Base-by-base conservation (phyloP, 2,797 vertebrate species). In the Eurystomus glaucurus region DNA sequence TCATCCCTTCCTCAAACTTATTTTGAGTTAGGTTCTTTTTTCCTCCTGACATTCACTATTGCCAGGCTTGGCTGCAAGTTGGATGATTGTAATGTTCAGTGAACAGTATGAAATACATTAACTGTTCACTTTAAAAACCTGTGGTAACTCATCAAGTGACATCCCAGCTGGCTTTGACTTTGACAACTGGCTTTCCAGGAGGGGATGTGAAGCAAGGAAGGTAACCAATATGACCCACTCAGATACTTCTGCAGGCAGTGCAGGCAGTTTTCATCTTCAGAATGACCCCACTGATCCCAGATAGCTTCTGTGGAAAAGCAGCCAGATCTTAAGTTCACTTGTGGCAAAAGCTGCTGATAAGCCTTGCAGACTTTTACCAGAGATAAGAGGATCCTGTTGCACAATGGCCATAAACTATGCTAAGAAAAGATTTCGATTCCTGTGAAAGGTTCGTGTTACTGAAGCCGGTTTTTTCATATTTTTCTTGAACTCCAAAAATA, bases 11-110 rank as follows among this genome's bases (percentile, higher is more conserved):
- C 78, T 92, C 69, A 69, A 90, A 84, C 65, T 88, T 88, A 75
- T 95, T 95, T 91, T 92, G 50, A 93, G 76, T 54, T 79, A 55
- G 54, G 79, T 91, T 74, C 71, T 91, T 69, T 71, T 90, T 76
- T 95, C 66, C 46, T 92, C 51, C 57, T 95, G 91, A 94, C 85
- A 81, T 79, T 85, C 72, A 58, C 51, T 65, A 18, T 81, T 88
- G 69, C 46, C 52, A 88, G 68, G 48, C 68, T 87, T 74, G 77
- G n/a, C 70, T 81, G 31, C 29, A 37, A 90, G 86, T 16, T 79
- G 68, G 64, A 70, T 83, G 57, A 71, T 29, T 80, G 68, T 45
- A 43, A 41, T 33, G 29, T 35, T 92, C 78, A 39, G 23, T 75
- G 62, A 9, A 74, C 41, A 48, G 82, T 55, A 78, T 50, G 31